Base-by-base conservation (phyloP, 1,140 invertebrate species). In the Melitaea cinxia region DNA sequence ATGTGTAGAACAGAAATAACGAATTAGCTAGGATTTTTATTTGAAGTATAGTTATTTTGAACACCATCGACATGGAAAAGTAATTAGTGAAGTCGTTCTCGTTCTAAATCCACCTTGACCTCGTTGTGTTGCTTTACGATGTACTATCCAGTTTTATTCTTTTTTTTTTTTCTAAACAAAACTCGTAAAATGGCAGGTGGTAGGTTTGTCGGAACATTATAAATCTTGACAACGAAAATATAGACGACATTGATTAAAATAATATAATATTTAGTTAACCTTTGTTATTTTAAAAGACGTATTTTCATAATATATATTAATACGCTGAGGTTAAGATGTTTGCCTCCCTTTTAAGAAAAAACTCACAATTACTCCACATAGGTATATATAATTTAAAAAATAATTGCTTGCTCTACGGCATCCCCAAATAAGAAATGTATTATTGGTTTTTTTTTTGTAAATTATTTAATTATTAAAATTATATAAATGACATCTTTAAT, bases 101-200 rank as follows among this genome's bases (percentile, higher is more conserved):
- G 75, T 88, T 87, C 77, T 74, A 74, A 71, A 78, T 78, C 54
- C 68, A 88, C 88, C 84, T 88, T 89, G 88, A 86, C 88, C 88
- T 85, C 79, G 78, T 83, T 87, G 70, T 63, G 70, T 73, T 71
- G 63, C 70, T 85, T 88, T 83, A 86, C 78, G 83, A 82, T 74
- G 65, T 72, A 73, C 69, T 78, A 77, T 81, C 72, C 75, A 66
- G 70, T 75, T 87, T 87, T 85, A 85, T 77, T 79, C 73, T 79
- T 82, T 85, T 83, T 79, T 82, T 85, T 83, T 75, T 83, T 82
- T 82, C 77, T 75, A 63, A 77, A 77, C 74, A 70, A 65, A 71
- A 75, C 72, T 78, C 74, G 70, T 78, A 83, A 82, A 85, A 72
- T 73, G 66, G 58, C 66, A 80, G 76, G 72, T 77, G 73, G 74